phyloP scores from a whole-genome alignment of 2,113 vertebrate species.

The Dolichotis patagonum region DNA sequence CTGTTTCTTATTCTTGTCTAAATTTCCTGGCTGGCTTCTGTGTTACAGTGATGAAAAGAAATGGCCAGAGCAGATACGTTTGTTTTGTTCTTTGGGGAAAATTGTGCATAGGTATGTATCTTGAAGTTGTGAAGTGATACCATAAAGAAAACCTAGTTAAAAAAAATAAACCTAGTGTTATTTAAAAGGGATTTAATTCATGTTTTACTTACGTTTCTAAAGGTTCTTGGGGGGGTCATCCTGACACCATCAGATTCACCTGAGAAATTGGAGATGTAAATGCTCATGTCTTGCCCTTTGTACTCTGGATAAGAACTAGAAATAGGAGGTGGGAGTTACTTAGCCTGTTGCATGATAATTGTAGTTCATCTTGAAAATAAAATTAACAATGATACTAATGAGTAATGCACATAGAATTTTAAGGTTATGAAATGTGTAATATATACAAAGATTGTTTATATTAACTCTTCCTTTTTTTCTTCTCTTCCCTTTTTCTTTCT shows the following conservation, averaged over 20 bases:
- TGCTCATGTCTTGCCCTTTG: neutral
- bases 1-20: neutral
- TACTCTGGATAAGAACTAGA: constrained; percentile 25
- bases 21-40: constrained; percentile 27
- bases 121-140: neutral
- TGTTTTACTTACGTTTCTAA: constrained; percentile 41
- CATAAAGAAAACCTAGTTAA: neutral
- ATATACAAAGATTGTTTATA: neutral
- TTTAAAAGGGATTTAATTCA: constrained; percentile 47
- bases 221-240: neutral
- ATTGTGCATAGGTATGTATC: neutral
- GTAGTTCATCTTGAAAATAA: neutral
- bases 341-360: constrained; percentile 31
- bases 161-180: neutral
- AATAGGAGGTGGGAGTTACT: neutral
- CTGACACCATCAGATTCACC: neutral
- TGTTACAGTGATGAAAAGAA: neutral
- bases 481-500: neutral
- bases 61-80: neutral
- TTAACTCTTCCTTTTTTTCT: neutral
- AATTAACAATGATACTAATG: neutral
- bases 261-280: constrained; percentile 4
- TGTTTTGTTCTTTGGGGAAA: neutral
- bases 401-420: neutral
- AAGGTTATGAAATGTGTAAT: constrained; percentile 18